Evolutionary conservation across 2,113 vertebrate genomes (phyloP).

Genomic region (Pelecanus crispus): DNA sequence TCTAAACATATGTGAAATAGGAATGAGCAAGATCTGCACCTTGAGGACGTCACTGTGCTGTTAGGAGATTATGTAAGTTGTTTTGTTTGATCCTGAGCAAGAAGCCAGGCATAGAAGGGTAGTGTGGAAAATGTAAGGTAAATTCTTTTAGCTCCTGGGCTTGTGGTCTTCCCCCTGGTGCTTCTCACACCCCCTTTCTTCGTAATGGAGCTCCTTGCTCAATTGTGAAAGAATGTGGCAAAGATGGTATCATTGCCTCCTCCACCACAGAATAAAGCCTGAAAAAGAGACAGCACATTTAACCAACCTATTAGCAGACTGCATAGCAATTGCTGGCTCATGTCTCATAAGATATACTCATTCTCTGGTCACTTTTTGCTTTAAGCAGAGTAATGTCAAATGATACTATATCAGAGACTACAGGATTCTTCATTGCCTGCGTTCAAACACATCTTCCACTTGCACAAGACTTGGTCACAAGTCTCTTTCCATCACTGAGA

Average conservation of each 20-base stretch:
- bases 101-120: not conserved
- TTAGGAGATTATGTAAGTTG: not conserved
- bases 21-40: not conserved
- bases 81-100: not conserved
- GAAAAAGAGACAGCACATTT: not conserved
- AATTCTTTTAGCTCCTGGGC: not conserved
- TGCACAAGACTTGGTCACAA: not conserved
- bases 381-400: not conserved
- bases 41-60: not conserved
- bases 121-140: not conserved
- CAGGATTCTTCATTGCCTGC: not conserved
- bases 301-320: not conserved
- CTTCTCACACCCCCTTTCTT: not conserved
- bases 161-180: not conserved
- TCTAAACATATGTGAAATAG: not conserved
- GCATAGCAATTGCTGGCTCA: not conserved
- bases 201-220: not conserved
- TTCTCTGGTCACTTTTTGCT: not conserved
- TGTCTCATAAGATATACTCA: not conserved
- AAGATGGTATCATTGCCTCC: not conserved
- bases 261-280: not conserved
- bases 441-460: not conserved
- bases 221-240: not conserved
- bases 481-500: not conserved
- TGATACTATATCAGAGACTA: not conserved